Base-by-base conservation (phyloP, 2,888 invertebrate genomes). In the Aporophyla lueneburgensis region DNA sequence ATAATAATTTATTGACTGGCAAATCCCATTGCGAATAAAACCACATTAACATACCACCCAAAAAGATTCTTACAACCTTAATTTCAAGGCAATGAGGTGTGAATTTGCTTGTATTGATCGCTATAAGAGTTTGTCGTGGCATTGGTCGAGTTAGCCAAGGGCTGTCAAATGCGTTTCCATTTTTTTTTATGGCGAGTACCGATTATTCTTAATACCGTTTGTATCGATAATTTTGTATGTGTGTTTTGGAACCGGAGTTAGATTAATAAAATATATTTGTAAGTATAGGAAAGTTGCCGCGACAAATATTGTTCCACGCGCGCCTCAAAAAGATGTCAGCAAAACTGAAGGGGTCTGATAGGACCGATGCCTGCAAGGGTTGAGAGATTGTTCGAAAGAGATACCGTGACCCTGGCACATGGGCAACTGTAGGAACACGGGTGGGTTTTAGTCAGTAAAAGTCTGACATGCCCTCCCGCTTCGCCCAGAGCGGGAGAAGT, bases 1-100 rank as follows among this genome's bases (percentile, higher is more conserved):
- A 86, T 86, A 77, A 81, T 78, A 81, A 91, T 90, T 91, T 89
- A 88, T 87, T 92, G 92, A 93, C 91, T 93, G 94, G 94, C 95
- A 93, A 95, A 95, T 94, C 94, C 93, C 87, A 87, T 91, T 89
- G 82, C 83, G 81, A 78, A 83, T 71, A 71, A 75, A 74, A 81
- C 87, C 62, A 74, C 12, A 19, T 74, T 71, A 61, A 24, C 24
- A 27, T 46, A 49, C 27, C 54, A 77, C 40, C 43, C 40, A 65
- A 46, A 68, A 66, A 63, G 10, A 46, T 14, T 56, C 5, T 2
- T 10, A 27, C n/a, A 19, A n/a, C 16, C 54, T 76, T 68, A 88
- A 86, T 78, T 0, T 0, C 0, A 7, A 24, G n/a, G 12, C 0
- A 2, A 58, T 87, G 87, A 86, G 76, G 83, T 86, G n/a, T 54